Evolutionary conservation across 2,797 vertebrate species (phyloP), one percentile per base, ranked within the genome.

Genomic region (Tiaroga cobitis): DNA sequence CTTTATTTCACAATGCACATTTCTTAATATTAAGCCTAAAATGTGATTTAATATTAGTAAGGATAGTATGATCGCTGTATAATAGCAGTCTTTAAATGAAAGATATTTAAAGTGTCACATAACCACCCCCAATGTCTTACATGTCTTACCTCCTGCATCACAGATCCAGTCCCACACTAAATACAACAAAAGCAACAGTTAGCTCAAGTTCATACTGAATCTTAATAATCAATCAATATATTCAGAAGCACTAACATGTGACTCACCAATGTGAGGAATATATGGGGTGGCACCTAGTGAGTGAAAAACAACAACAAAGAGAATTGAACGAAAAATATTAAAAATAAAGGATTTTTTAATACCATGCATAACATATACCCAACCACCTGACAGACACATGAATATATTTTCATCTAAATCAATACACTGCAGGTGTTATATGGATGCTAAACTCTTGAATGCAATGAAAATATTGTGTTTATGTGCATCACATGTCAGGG

Each of bases 151-250:
- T 94, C 93, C 88, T 79, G 94, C 93, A 80, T 94, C 90, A 68
- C 91, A 87, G 88, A 96, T 95, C 95, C 95, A 96, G 10, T 95
- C 91, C 95, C 95, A 96, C 73, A 96, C 95, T 96, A 91, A 49
- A 86, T 83, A 90, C 43, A 41, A 68, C 41, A 80, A 29, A 86
- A 84, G 61, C 83, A 24, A 73, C 24, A 11, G 15, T 65, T 29
- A 82, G 39, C 32, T 79, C 18, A 72, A 85, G 13, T 51, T 61
- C 18, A 54, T 0, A 21, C 29, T 26, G 26, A 61, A 69, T 43
- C 49, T 39, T 21, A 18, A 37, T 63, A 67, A 43, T 65, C 26
- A 65, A 15, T 21, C 37, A 67, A 43, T 82, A 82, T 74, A 46
- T 41, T 59, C 4, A 73, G 15, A 74, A 39, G 16, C 21, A 39